Evolutionary conservation across 2,797 vertebrate genomes (phyloP).

Genomic region (Cossypha niveicapilla): DNA sequence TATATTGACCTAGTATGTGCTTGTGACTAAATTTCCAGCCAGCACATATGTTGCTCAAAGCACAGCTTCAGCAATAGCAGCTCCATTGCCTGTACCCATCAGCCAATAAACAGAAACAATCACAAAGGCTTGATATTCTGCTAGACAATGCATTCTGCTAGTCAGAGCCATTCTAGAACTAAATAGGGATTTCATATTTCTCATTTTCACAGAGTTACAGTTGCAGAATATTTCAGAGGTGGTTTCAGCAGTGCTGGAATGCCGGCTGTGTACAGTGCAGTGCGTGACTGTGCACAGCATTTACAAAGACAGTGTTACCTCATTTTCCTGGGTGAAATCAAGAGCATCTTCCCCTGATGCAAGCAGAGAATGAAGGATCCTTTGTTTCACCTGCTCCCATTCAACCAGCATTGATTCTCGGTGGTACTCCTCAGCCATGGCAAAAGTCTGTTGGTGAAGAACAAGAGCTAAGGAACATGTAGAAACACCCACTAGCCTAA

Average conservation of each 20-base stretch:
- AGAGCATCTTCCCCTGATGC: slow-evolving; percentile 95
- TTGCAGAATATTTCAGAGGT: background rate
- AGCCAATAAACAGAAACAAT: background rate
- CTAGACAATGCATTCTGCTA: background rate
- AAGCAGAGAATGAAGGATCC: slow-evolving; percentile 92
- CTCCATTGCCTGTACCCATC: background rate
- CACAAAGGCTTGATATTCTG: background rate
- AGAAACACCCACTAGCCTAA: background rate
- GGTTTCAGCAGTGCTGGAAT: background rate
- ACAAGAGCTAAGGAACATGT: background rate
- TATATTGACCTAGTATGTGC: background rate
- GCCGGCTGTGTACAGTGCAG: background rate
- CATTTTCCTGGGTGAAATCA: slow-evolving; percentile 94
- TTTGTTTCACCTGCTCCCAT: slow-evolving; percentile 98
- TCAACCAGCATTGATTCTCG: slow-evolving; percentile 98
- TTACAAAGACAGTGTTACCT: slow-evolving; percentile 76
- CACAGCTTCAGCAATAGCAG: background rate
- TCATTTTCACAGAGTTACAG: background rate
- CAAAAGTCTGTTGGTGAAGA: slow-evolving; percentile 84
- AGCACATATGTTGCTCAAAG: background rate
- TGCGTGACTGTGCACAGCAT: fast-evolving
- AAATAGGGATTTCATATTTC: background rate
- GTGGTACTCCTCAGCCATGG: slow-evolving; percentile 95
- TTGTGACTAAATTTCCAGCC: background rate
- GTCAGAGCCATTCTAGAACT: background rate